These are phyloP conservation scores for Drosophila meridionalis DNA, from an alignment of 2,888 invertebrate species.

Conservation along the genomic window DNA sequence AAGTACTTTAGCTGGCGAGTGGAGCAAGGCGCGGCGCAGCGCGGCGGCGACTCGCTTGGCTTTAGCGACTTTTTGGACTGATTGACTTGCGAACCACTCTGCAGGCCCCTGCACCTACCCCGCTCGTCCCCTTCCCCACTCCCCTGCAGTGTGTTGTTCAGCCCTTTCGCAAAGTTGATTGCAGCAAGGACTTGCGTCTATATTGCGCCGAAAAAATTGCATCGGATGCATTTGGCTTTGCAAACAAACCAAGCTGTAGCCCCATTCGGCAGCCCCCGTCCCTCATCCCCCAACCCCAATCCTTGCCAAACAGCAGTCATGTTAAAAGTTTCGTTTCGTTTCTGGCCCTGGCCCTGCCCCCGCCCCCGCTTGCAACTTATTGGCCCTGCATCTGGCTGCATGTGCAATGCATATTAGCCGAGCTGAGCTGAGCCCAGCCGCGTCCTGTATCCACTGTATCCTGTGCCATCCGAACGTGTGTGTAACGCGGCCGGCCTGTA, in stretches of 20 bases:
- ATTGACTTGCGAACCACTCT: conserved; percentile 71
- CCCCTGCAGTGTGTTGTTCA: not conserved
- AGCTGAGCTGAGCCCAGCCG: conserved; percentile 25
- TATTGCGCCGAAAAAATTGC: conserved; percentile 75
- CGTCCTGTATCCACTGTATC: conserved; percentile 25
- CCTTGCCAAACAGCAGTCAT: conserved; percentile 73
- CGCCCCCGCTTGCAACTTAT: conserved; percentile 3
- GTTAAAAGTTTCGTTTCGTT: conserved; percentile 72
- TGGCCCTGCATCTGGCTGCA: conserved; percentile 50
- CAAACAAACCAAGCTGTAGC: conserved; percentile 57
- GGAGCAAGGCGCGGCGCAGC: not conserved
- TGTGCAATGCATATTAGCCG: conserved; percentile 78
- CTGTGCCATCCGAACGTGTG: conserved; percentile 58
- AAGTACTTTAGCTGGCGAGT: conserved; percentile 62
- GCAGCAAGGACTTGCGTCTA: conserved; percentile 79
- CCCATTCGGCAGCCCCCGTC: not conserved
- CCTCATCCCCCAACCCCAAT: not conserved
- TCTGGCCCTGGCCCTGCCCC: conserved; percentile 8
- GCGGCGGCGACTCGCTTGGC: conserved; percentile 45
- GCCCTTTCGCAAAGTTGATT: conserved; percentile 69
- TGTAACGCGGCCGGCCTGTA: conserved; percentile 51
- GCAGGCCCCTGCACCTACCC: no score
- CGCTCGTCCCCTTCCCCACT: not conserved
- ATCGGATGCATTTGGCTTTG: conserved; percentile 78
- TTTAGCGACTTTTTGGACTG: conserved; percentile 77